Conservation (phyloP, 2,888 invertebrate species). For the Andrena trimmerana region DNA sequence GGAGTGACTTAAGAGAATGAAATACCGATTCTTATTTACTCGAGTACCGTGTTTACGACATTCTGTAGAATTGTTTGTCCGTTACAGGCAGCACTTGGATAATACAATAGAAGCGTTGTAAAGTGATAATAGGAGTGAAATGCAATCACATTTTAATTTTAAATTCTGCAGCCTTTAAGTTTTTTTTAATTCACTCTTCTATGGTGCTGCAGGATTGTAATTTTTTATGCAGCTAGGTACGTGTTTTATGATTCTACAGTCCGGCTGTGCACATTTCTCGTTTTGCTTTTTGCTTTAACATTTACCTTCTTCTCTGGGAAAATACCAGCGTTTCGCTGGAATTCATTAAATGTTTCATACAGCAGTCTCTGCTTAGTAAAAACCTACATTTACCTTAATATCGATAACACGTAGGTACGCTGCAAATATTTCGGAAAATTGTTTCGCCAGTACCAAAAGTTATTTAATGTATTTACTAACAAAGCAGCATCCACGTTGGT, state of each 20-base stretch:
- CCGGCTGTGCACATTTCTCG: no score
- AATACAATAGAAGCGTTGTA: conserved; percentile 6
- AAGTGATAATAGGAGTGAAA: conserved; percentile 9
- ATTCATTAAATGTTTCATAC: no score
- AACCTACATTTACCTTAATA: no score
- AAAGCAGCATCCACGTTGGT: neutral
- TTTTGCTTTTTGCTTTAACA: no score
- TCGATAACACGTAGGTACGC: neutral
- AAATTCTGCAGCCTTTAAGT: neutral
- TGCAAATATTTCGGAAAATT: neutral
- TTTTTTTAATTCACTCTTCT: neutral
- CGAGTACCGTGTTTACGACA: conserved; percentile 34
- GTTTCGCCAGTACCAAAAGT: neutral
- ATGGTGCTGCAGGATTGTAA: neutral
- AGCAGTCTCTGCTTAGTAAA: no score
- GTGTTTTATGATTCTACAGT: no score
- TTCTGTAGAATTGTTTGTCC: conserved; percentile 33
- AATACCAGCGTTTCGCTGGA: no score
- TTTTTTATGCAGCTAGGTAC: neutral
- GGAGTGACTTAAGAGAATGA: conserved; percentile 48
- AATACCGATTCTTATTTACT: conserved; percentile 51
- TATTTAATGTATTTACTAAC: neutral
- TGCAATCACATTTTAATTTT: neutral
- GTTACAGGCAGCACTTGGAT: conserved; percentile 13
- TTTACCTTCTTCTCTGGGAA: no score